phyloP scores from a whole-genome alignment of 2,888 invertebrate species.

The Flexamia atlantica region DNA sequence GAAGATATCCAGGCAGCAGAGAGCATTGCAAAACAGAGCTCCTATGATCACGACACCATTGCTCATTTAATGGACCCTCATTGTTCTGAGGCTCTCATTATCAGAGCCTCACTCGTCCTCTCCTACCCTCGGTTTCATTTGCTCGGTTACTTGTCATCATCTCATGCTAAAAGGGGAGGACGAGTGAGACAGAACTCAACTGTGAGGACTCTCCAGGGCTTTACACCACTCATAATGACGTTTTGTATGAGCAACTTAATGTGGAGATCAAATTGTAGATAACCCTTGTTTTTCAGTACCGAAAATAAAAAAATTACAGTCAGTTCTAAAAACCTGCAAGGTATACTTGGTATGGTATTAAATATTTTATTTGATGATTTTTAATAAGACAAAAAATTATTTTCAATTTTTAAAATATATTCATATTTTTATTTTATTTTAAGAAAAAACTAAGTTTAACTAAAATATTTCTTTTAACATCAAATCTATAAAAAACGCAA shows the following conservation, averaged over 20 bases:
- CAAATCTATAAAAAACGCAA: too few relatives aligned
- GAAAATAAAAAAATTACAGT: too few relatives aligned
- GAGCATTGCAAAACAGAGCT: neutral
- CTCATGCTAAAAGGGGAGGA: neutral
- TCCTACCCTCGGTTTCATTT: neutral
- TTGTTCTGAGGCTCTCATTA: conserved; percentile 36
- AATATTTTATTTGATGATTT: too few relatives aligned
- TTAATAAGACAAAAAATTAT: too few relatives aligned
- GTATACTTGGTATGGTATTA: too few relatives aligned
- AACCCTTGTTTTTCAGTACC: too few relatives aligned
- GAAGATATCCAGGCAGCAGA: too few relatives aligned
- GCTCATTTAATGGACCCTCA: conserved; percentile 49
- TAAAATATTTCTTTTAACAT: too few relatives aligned
- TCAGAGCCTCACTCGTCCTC: neutral
- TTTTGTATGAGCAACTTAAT: neutral
- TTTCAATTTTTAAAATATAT: too few relatives aligned
- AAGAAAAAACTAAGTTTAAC: too few relatives aligned
- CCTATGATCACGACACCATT: conserved; percentile 43
- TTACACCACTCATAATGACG: conserved; percentile 13
- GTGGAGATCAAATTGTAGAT: neutral
- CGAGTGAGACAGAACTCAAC: neutral
- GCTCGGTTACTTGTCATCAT: conserved; percentile 23
- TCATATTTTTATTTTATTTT: too few relatives aligned
- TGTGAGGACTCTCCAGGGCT: neutral
- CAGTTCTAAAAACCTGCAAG: too few relatives aligned